These are phyloP conservation scores for Cerceris ruficornis DNA, from an alignment of 2,888 invertebrate species.

Conservation along the genomic window DNA sequence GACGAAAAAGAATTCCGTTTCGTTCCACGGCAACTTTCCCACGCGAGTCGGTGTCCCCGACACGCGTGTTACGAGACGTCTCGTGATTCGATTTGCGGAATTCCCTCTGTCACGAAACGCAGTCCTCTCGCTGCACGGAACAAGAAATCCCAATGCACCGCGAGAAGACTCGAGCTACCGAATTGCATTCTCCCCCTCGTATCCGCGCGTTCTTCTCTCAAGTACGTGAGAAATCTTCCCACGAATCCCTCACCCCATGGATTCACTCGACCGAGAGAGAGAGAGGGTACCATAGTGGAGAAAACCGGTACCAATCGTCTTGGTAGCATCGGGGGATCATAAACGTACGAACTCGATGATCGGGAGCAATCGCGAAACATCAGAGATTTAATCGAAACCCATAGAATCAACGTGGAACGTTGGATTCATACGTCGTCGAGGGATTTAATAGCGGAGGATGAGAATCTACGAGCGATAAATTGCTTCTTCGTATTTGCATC, in stretches of 20 bases:
- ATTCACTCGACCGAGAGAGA: too few relatives aligned
- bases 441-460: not conserved
- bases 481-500: not conserved
- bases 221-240: constrained; percentile 51
- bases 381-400: constrained; percentile 7
- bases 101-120: constrained; percentile 50
- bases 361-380: constrained; percentile 28
- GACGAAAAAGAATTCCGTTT: not conserved
- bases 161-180: constrained; percentile 17
- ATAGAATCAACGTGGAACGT: constrained; percentile 1
- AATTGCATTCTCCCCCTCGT: constrained; percentile 47
- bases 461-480: not conserved
- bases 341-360: constrained; percentile 9
- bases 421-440: not conserved
- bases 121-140: constrained; percentile 30
- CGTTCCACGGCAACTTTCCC: constrained; percentile 39
- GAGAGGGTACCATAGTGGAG: too few relatives aligned
- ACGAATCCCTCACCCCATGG: constrained; percentile 45
- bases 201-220: constrained; percentile 6
- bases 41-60: constrained; percentile 23
- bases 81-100: constrained; percentile 44
- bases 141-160: constrained; percentile 51
- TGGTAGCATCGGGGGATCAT: too few relatives aligned
- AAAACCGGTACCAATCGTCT: too few relatives aligned
- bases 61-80: constrained; percentile 37